Evolutionary conservation across 2,113 vertebrate genomes (phyloP).

Genomic region (Aldabrachelys gigantea): DNA sequence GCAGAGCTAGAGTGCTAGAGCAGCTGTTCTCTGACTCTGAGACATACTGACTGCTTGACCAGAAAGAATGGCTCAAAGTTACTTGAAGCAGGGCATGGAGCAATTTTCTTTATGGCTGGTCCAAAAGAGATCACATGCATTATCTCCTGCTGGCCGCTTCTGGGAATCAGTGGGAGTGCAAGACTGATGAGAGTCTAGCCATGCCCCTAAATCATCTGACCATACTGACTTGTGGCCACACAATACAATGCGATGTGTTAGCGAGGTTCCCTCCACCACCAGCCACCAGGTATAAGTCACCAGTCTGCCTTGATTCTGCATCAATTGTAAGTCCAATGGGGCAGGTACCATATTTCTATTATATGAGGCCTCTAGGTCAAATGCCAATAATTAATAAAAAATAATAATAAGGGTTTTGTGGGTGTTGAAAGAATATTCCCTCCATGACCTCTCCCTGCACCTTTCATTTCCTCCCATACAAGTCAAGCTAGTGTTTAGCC

Average conservation of each 20-base stretch:
- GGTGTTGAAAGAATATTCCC: background rate
- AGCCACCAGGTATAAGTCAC: background rate
- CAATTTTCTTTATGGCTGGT: background rate
- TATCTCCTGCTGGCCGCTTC: background rate
- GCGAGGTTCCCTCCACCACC: background rate
- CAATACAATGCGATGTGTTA: background rate
- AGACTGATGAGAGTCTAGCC: background rate
- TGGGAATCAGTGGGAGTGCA: background rate
- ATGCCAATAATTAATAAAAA: background rate
- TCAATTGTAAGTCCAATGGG: background rate
- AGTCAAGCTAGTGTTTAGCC: conserved; percentile 46
- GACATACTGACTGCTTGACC: background rate
- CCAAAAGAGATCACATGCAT: conserved; percentile 3
- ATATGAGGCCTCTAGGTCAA: background rate
- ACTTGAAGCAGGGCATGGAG: background rate
- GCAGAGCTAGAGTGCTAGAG: background rate
- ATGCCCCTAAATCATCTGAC: background rate
- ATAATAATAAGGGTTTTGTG: background rate
- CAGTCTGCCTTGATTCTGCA: background rate
- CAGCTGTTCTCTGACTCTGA: background rate
- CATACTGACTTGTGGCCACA: background rate
- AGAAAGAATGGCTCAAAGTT: background rate
- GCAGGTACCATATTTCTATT: background rate
- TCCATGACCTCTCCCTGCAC: background rate
- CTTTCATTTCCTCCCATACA: background rate